Percentiles rank a stretch among this genome's conserved stretches.
Evolutionary conservation across 2,113 vertebrate genomes (phyloP).

Genomic region (Austrofundulus limnaeus): DNA sequence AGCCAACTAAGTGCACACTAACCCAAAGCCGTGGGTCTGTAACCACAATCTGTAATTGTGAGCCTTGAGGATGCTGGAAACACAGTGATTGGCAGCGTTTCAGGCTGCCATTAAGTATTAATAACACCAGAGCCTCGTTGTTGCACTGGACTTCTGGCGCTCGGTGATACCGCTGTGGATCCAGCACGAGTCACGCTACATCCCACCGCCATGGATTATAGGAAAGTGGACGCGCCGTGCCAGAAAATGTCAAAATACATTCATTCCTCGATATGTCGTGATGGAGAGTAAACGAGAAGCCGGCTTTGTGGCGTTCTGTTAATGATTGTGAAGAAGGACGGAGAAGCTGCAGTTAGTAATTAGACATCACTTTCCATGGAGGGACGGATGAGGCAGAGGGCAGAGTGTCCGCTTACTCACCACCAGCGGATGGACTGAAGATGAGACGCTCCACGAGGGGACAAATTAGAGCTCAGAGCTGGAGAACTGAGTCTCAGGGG

Average conservation of each 20-base stretch:
- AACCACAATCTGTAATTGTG: conserved; percentile 70
- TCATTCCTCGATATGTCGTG: conserved; percentile 16
- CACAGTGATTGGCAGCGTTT: conserved; percentile 51
- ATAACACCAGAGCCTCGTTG: conserved; percentile 65
- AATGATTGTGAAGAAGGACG: conserved; percentile 48
- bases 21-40: conserved; percentile 55
- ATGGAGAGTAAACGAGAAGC: conserved; percentile 2
- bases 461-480: conserved; percentile 33
- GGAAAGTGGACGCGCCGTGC: neutral
- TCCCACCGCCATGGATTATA: conserved; percentile 23
- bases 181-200: conserved; percentile 25
- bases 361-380: conserved; percentile 44
- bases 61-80: conserved; percentile 50
- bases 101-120: conserved; percentile 68
- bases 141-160: conserved; percentile 50
- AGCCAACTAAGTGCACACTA: conserved; percentile 63
- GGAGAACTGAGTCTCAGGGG: neutral
- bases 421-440: conserved; percentile 22
- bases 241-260: neutral
- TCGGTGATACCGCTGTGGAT: conserved; percentile 20
- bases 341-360: conserved; percentile 37
- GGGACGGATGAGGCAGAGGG: conserved; percentile 12
- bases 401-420: conserved; percentile 45
- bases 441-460: conserved; percentile 42
- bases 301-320: conserved; percentile 6